Evolutionary conservation across 2,888 invertebrate species (phyloP), one percentile per base, ranked within the genome.

Genomic region (Lutraria lutraria): DNA sequence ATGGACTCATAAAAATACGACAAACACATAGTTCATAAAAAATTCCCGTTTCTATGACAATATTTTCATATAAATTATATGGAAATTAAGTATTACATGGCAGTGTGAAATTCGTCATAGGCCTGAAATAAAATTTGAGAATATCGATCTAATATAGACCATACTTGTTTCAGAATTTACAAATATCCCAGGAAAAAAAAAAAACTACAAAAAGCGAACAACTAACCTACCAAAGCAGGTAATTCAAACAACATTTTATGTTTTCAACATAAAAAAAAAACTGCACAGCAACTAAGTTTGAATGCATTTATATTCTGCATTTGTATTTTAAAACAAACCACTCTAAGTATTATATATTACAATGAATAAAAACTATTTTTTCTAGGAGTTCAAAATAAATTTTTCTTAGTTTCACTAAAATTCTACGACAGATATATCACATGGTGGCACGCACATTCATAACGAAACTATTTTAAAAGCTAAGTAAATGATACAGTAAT

Each of bases 121-220:
- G 63, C 63, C 63, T 68, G 25, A 25, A 68, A 25, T 13, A 13
- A 68, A 25, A 68, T 13, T 8, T 19, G n/a, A 25, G 12, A 68
- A 68, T n/a, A 25, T 25, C 0, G 63, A 68, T 68, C 63, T 68
- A 68, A 68, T 25, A 68, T 68, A 68, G 63, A 68, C n/a, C 63
- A 25, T 43, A 43, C 43, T 43, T 43, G 2, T 43, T 43, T 43
- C 43, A 4, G 8, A 43, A 43, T 43, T 43, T n/a, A 68, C 2
- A 25, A 6, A 12, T 25, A 68, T 68, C n/a, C 25, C n/a, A 13
- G 8, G 25, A 25, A 10, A 10, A 16, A 0, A 56, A 3, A 56
- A 1, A 56, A 16, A 56, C 56, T 16, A 56, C 53, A 56, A 56
- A 16, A 56, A 56, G 1, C 56, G 3, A n/a, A n/a, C 21, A n/a